Base-by-base conservation (phyloP, 2,797 vertebrate species). In the Sebastes minor region DNA sequence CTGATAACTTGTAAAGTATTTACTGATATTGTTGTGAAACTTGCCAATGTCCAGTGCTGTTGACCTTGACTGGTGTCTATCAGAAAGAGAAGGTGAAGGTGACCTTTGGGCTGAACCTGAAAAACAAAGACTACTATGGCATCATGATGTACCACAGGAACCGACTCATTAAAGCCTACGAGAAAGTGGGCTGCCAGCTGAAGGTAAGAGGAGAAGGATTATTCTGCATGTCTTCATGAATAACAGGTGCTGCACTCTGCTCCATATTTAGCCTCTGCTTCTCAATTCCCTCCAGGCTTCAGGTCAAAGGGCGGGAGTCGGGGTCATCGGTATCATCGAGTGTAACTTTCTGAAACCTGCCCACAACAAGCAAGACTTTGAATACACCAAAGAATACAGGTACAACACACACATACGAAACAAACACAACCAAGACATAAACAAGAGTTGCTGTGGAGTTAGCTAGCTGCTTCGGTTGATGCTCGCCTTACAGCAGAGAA, bases 81-180 rank as follows among this genome's bases (percentile, higher is more conserved):
- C 87, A 97, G 97, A 97, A 95, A 83, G 96, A 97, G 82, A 95
- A 93, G 61, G 95, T 97, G 81, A 96, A 93, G 86, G 96, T 97
- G 86, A 96, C 95, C 4, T 97, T 97, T 89, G 96, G 96, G 27
- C 91, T 97, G 76, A 95, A 92, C 85, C 89, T 83, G 30, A 96
- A 96, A 86, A 96, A 94, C 86, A 96, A 91, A 86, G 95, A 95
- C 38, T 92, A 95, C 73, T 96, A 89, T 53, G 94, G 96, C 76
- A 93, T 97, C 87, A 96, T 97, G 96, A 96, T 97, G 96, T 97
- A 97, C 91, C 95, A 97, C 91, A 96, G 95, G 81, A 97, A 97
- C 89, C 81, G 94, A 25, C 95, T 97, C 72, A 97, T 97, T 65
- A 96, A 96, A 86, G 94, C 96, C 53, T 96, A 95, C 35, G 95